phyloP scores from a whole-genome alignment of 2,113 vertebrate species.

The Cisticola juncidis region DNA sequence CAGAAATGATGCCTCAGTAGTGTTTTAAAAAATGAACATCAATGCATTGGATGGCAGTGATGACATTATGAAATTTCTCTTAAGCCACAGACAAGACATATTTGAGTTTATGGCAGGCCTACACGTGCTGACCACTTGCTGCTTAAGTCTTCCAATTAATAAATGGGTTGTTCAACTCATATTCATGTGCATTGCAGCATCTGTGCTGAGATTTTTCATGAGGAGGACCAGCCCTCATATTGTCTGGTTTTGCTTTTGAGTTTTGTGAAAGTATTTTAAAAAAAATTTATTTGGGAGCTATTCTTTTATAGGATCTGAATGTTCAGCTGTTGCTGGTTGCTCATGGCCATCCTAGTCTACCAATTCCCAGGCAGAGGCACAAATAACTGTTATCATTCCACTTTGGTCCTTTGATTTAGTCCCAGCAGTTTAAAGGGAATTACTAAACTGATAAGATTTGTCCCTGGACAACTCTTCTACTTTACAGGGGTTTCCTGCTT shows the following conservation, averaged over 20 bases:
- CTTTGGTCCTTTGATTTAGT: not conserved
- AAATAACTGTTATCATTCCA: not conserved
- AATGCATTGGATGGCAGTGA: not conserved
- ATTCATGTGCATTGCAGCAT: not conserved
- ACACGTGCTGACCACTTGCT: accelerated
- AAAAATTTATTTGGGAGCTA: not conserved
- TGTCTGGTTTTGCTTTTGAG: not conserved
- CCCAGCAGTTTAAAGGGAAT: not conserved
- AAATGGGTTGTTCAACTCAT: not conserved
- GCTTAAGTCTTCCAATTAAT: not conserved
- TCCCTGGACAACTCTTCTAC: not conserved
- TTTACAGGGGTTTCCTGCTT: not conserved
- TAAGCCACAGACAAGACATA: not conserved
- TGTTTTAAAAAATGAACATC: not conserved
- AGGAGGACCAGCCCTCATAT: not conserved
- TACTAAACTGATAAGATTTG: not conserved
- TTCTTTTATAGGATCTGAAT: not conserved
- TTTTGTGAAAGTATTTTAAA: not conserved
- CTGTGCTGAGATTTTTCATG: not conserved
- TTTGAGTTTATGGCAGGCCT: not conserved
- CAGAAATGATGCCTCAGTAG: not conserved
- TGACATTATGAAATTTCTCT: not conserved
- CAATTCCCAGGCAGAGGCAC: not conserved
- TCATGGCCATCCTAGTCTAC: not conserved
- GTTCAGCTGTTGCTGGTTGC: not conserved